Conservation (phyloP, 2,888 invertebrate genomes). For the Acronicta psi region DNA sequence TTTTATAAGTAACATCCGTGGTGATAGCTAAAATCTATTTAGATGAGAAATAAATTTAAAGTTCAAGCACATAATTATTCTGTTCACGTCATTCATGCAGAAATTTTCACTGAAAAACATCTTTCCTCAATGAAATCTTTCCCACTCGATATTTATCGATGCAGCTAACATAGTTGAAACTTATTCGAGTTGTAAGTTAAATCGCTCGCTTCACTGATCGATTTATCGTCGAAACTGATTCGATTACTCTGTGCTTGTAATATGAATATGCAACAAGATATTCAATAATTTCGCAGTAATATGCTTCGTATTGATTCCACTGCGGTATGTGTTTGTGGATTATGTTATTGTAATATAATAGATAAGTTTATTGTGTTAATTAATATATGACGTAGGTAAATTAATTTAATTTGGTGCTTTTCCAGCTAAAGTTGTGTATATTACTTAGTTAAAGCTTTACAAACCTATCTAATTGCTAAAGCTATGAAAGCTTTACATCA, state of each 20-base stretch:
- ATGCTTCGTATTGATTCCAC: conserved; percentile 5
- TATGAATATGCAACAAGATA: conserved; percentile 30
- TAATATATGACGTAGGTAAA: too few relatives aligned
- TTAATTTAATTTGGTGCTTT: too few relatives aligned
- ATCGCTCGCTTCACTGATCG: conserved; percentile 21
- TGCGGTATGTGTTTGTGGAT: neutral
- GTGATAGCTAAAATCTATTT: too few relatives aligned
- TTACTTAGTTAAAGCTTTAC: too few relatives aligned
- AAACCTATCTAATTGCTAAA: too few relatives aligned
- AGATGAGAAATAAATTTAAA: too few relatives aligned
- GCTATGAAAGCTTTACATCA: too few relatives aligned
- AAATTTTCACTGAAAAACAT: too few relatives aligned
- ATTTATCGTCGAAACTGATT: conserved; percentile 18
- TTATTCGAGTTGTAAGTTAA: neutral
- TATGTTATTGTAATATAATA: neutral
- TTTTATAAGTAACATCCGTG: too few relatives aligned
- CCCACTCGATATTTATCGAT: neutral
- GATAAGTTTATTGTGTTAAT: neutral
- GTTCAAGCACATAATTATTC: too few relatives aligned
- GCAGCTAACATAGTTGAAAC: neutral
- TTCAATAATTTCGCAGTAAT: conserved; percentile 19
- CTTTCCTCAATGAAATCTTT: neutral
- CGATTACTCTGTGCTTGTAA: conserved; percentile 18
- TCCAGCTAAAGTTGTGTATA: too few relatives aligned
- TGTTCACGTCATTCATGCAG: too few relatives aligned